Conservation (phyloP, 2,113 vertebrate species). For the Sylvietta virens region DNA sequence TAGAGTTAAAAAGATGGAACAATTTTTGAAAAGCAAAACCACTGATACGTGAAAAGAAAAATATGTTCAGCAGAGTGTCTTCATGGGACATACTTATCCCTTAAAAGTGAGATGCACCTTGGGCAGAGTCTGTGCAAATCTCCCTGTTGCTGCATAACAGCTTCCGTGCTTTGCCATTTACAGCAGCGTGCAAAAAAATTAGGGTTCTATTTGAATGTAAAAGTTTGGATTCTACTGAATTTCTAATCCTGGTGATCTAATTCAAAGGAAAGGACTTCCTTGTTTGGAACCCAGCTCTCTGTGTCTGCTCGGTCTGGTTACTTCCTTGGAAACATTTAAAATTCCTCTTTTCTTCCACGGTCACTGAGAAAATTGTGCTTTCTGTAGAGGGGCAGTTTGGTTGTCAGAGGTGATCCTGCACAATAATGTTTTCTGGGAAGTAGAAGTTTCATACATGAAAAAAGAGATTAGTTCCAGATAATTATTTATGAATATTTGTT, state of each 20-base stretch:
- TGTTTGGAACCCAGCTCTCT: neutral
- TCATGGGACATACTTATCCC: neutral
- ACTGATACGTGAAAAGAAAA: neutral
- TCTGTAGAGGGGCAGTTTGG: neutral
- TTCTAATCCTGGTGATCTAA: neutral
- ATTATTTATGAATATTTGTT: neutral
- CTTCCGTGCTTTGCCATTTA: neutral
- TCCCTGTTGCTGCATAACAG: neutral
- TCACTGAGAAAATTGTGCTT: neutral
- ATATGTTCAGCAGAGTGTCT: neutral
- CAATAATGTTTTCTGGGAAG: neutral
- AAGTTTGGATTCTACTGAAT: neutral
- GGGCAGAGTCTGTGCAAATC: neutral
- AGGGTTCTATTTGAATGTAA: neutral
- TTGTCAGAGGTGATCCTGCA: neutral
- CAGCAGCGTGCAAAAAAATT: accelerated
- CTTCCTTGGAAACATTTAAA: neutral
- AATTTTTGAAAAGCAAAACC: neutral
- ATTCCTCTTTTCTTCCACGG: neutral
- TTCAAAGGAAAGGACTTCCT: neutral
- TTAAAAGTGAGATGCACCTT: neutral
- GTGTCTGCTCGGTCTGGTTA: neutral
- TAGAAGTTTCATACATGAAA: neutral
- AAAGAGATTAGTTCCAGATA: neutral
- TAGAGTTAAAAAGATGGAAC: neutral